Base-by-base conservation (phyloP, 2,888 invertebrate genomes). In the Epirrhoe tristata region DNA sequence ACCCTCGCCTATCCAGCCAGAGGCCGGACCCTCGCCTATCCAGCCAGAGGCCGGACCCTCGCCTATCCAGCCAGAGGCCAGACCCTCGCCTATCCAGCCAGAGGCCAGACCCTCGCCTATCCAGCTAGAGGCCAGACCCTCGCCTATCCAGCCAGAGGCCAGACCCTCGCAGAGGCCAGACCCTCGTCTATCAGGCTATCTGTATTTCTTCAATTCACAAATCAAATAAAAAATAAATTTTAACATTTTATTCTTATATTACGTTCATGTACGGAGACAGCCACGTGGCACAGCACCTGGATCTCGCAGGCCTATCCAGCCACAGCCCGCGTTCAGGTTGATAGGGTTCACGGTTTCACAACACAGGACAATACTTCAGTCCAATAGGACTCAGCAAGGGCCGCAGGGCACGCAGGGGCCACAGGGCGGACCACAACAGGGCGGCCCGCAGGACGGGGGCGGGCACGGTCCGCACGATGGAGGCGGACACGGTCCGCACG, bases 231-330 rank as follows among this genome's bases (percentile, higher is more conserved):
- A 31, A 65, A 61, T 57, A 63, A 46, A 63, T 59, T 58, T 55
- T 34, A 71, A 67, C 66, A 72, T 74, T 76, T 77, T 72, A 76
- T 75, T 77, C 77, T 77, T 77, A 58, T 17, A 69, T 69, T 72
- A 76, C 72, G 61, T 69, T 71, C 71, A 74, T 52, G 67, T 32
- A 54, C 63, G 57, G 66, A 58, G 65, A 72, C 69, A 63, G 58
- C 65, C 69, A 68, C 71, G 65, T 50, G 71, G 66, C 54, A 63
- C 67, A 61, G 71, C 51, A 56, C 55, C 59, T 31, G 43, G 53
- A 17, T 32, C 16, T 50, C 36, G 34, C 61, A 58, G 51, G 57
- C 54, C 32, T 46, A 16, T 32, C 39, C 34, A 59, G 59, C 50
- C 55, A 51, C 32, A 55, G 39, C 52, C 46, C 63, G 16, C 63